phyloP scores from a whole-genome alignment of 2,113 vertebrate species.

The Anarrhichthys ocellatus region DNA sequence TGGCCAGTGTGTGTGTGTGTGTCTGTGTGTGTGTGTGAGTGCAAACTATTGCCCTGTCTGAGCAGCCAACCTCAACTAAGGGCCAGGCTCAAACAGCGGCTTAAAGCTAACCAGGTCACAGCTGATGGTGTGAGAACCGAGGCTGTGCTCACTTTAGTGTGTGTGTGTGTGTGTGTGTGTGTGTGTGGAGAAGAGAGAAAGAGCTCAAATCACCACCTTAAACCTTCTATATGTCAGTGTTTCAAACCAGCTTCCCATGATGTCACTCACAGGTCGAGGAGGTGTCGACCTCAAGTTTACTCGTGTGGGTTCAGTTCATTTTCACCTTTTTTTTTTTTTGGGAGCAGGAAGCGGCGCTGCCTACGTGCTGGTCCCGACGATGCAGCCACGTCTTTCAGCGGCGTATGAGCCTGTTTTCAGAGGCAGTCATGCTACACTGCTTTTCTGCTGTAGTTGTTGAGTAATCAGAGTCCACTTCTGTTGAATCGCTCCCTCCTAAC shows the following conservation, averaged over 20 bases:
- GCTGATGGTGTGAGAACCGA: conserved; percentile 76
- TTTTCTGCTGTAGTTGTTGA: conserved; percentile 37
- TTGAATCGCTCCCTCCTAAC: not conserved
- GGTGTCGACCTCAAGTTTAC: not conserved
- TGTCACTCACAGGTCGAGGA: conserved; percentile 21
- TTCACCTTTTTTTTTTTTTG: not conserved
- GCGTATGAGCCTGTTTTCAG: conserved; percentile 34
- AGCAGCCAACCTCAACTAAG: conserved; percentile 80
- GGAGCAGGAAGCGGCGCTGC: not conserved
- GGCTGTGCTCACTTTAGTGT: conserved; percentile 39
- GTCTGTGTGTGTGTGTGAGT: conserved; percentile 39
- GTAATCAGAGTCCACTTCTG: conserved; percentile 47
- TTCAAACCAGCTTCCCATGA: conserved; percentile 46
- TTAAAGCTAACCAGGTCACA: conserved; percentile 79
- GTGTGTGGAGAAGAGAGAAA: conserved; percentile 27
- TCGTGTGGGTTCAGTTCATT: conserved; percentile 16
- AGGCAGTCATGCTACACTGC: conserved; percentile 53
- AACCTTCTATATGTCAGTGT: conserved; percentile 26
- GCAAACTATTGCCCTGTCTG: conserved; percentile 74
- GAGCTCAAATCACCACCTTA: conserved; percentile 15
- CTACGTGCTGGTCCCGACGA: conserved; percentile 46
- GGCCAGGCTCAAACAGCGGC: conserved; percentile 75
- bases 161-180: conserved; percentile 53
- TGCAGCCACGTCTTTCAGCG: conserved; percentile 44
- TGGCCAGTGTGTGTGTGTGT: conserved; percentile 42